Conservation (phyloP, 2,888 invertebrate genomes). For the Plusia festucae region DNA sequence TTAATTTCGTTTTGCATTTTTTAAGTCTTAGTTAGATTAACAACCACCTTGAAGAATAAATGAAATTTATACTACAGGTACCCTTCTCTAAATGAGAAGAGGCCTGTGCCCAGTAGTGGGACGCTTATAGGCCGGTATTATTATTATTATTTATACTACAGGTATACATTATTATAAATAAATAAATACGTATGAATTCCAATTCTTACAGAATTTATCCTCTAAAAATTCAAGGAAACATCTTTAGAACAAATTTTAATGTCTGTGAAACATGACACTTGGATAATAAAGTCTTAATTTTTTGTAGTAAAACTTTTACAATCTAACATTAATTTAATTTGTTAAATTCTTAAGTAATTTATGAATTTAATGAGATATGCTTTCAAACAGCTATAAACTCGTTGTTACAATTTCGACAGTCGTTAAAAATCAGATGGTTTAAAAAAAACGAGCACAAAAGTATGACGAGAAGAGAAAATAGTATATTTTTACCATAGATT, state of each 20-base stretch:
- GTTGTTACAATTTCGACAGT: constrained; percentile 46
- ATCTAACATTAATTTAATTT: constrained; percentile 8
- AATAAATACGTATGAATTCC: not conserved
- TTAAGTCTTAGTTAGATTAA: not conserved
- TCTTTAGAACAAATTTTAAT: constrained; percentile 29
- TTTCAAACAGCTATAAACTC: constrained; percentile 49
- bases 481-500: constrained; percentile 55
- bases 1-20: not conserved
- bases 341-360: not conserved
- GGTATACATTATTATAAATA: too few species aligned
- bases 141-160: too few species aligned
- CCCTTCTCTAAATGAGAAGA: too few species aligned
- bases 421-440: constrained; percentile 45
- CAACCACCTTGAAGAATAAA: not conserved
- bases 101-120: too few species aligned
- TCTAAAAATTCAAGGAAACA: constrained; percentile 37
- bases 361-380: constrained; percentile 27
- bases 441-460: constrained; percentile 45
- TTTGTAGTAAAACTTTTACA: constrained; percentile 15
- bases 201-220: constrained; percentile 29
- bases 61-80: too few species aligned
- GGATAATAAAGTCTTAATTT: constrained; percentile 16
- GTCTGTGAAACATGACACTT: constrained; percentile 27
- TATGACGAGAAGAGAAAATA: constrained; percentile 56
- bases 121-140: too few species aligned